phyloP scores from a whole-genome alignment of 2,888 invertebrate species.

The Apamea sordens region DNA sequence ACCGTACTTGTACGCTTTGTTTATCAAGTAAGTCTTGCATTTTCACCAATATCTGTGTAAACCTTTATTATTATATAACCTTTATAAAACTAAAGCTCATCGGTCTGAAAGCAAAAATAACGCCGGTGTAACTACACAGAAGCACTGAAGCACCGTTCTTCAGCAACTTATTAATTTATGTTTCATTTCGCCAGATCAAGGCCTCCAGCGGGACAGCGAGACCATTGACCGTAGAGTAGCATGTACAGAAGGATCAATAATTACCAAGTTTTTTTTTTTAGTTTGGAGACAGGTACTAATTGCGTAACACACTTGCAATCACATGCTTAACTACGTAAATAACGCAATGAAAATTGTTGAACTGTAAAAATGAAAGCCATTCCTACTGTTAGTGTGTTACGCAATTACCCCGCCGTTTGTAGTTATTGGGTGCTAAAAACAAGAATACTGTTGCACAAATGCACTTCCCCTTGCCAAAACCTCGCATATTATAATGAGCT shows the following conservation, averaged over 20 bases:
- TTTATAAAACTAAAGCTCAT: not conserved
- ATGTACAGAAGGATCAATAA: constrained; percentile 20
- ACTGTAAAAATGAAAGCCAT: too few species aligned
- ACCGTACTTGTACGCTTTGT: not conserved
- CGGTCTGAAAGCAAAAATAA: constrained; percentile 27
- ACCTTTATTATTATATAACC: not conserved
- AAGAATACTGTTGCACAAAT: not conserved
- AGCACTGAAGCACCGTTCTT: constrained; percentile 4
- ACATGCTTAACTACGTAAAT: too few species aligned
- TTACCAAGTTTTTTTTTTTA: not conserved
- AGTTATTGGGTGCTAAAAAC: not conserved
- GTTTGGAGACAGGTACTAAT: not conserved
- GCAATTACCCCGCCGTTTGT: not conserved
- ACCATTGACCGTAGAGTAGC: not conserved
- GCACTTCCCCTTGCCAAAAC: not conserved
- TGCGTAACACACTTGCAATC: too few species aligned
- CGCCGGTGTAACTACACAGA: constrained; percentile 13
- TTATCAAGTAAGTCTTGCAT: not conserved
- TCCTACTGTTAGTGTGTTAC: too few species aligned
- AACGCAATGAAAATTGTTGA: too few species aligned
- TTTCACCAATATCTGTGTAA: not conserved
- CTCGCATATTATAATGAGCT: not conserved
- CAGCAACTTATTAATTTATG: constrained; percentile 68
- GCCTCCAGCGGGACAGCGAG: constrained; percentile 40
- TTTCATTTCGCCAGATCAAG: constrained; percentile 66